Evolutionary conservation across 37 sponge, comb jelly and placozoan species (phyloP).

Genomic region (Halisarca cf. caerulea): DNA sequence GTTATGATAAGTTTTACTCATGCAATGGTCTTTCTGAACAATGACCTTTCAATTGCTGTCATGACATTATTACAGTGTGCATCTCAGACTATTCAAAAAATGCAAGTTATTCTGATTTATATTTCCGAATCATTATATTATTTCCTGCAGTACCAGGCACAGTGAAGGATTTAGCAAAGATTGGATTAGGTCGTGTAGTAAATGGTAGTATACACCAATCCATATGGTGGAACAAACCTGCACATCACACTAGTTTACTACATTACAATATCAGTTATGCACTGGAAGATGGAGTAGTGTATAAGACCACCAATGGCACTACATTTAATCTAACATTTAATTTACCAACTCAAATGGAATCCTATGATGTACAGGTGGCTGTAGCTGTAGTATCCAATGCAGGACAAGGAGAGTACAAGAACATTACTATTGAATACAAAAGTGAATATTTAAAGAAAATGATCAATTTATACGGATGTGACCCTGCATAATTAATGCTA

Average conservation of each 20-base stretch:
- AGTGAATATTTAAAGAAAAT: too few relatives aligned
- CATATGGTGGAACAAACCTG: background rate
- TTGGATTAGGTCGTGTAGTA: background rate
- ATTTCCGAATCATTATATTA: too few relatives aligned
- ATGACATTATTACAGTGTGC: too few relatives aligned
- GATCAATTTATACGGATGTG: background rate
- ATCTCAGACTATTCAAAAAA: too few relatives aligned
- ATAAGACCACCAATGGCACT: background rate
- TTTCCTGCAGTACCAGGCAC: background rate
- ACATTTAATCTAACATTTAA: background rate
- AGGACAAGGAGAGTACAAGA: background rate
- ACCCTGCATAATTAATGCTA: background rate
- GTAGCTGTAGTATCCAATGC: background rate
- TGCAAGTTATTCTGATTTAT: too few relatives aligned
- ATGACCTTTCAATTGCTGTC: too few relatives aligned
- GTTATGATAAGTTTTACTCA: too few relatives aligned
- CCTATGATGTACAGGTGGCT: background rate
- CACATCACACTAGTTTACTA: background rate
- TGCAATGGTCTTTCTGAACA: too few relatives aligned
- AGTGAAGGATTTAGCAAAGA: background rate
- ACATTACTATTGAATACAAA: too few relatives aligned
- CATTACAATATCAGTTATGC: background rate
- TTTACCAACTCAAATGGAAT: background rate
- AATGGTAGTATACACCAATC: background rate
- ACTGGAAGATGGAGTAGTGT: background rate